Conservation (phyloP, 2,888 invertebrate genomes). For the Cheilosia variabilis region DNA sequence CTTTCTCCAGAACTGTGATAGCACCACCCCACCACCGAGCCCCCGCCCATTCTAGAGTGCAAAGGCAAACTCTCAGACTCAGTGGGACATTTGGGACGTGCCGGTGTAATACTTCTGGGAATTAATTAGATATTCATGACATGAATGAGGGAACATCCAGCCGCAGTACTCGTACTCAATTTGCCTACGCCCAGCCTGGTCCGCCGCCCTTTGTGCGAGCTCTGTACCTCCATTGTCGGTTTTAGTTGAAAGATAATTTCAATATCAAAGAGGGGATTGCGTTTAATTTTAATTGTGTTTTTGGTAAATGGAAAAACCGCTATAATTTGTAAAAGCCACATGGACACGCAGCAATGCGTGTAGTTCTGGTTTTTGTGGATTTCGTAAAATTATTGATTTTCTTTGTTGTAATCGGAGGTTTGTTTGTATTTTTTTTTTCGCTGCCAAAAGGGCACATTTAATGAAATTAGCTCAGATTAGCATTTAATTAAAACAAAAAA, state of each 20-base stretch:
- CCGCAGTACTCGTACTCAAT: slow-evolving; percentile 55
- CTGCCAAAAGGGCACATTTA: slow-evolving; percentile 20
- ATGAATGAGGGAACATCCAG: slow-evolving; percentile 62
- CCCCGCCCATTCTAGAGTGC: background rate
- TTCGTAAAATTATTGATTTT: slow-evolving; percentile 66
- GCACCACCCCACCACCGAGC: background rate
- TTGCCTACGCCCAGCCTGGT: slow-evolving; percentile 9
- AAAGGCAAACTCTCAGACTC: slow-evolving; percentile 16
- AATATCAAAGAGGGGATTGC: slow-evolving; percentile 70
- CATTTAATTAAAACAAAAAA: slow-evolving; percentile 51
- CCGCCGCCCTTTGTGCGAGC: slow-evolving; percentile 13
- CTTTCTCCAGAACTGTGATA: background rate
- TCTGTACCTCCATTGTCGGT: background rate
- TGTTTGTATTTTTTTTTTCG: slow-evolving; percentile 3
- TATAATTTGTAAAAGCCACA: slow-evolving; percentile 72
- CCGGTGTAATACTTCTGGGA: slow-evolving; percentile 71
- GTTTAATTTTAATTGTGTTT: slow-evolving; percentile 74
- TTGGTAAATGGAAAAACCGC: slow-evolving; percentile 66
- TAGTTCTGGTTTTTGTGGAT: slow-evolving; percentile 46
- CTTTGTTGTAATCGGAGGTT: slow-evolving; percentile 34
- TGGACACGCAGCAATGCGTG: slow-evolving; percentile 68
- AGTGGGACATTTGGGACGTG: slow-evolving; percentile 68
- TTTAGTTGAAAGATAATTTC: slow-evolving; percentile 57
- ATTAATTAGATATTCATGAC: slow-evolving; percentile 75
- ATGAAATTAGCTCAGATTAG: slow-evolving; percentile 63